Evolutionary conservation across 2,797 vertebrate genomes (phyloP), one percentile per base, ranked within the genome.

Genomic region (Ctenopoma kingsleyae): DNA sequence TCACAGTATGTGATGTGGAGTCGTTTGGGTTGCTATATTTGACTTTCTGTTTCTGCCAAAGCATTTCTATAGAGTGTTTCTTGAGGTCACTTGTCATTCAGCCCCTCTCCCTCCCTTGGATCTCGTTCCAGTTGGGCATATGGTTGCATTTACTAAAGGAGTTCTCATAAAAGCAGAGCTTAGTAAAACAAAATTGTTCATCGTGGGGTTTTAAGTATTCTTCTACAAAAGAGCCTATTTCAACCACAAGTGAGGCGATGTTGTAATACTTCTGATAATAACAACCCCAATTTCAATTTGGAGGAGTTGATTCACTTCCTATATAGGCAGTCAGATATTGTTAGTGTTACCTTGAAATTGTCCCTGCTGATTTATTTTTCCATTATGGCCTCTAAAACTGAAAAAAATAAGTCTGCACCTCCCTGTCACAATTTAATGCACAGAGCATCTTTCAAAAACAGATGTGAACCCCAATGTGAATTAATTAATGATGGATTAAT

Each of bases 111-210:
- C 58, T 73, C 48, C 57, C 73, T 91, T 86, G 85, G 79, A 84
- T 89, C 85, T 84, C 53, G 15, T 68, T 87, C 86, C 83, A 76
- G 57, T 74, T 50, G 64, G 73, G 64, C 92, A 93, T 91, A 88
- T 92, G 93, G 91, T 91, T 92, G 80, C 87, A 68, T 88, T 94
- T 93, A 93, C 74, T 47, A 60, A 82, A 74, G 71, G 65, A 82
- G 78, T 41, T 65, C 85, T 88, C 80, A 74, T 88, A 91, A 90
- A 90, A 86, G 80, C 84, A 72, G 71, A 83, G 82, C 81, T 86
- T 83, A 85, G 76, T 86, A 83, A 89, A 89, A 89, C 84, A 84
- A 83, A 92, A 91, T 87, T 84, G 88, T 82, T 89, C 83, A 89
- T 89, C 56, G 74, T 83, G 78, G 76, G 75, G 38, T 83, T 89